Evolutionary conservation across 1,140 invertebrate genomes (phyloP), one percentile per base, ranked within the genome.

Genomic region (Drosophila mayri): DNA sequence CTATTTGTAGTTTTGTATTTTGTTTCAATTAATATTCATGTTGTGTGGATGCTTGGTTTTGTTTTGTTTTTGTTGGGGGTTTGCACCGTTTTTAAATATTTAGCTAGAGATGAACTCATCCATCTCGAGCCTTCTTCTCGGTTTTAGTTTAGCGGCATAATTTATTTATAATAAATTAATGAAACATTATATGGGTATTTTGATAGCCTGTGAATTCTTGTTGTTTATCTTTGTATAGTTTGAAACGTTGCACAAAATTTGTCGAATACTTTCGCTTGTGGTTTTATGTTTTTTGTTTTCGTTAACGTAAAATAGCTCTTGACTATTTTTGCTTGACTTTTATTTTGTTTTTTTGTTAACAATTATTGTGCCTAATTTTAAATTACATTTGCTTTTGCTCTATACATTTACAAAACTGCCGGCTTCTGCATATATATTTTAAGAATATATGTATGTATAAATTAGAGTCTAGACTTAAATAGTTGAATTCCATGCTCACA

Each of bases 131-230:
- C 5, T 18, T 30, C 0, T 55, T 47, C 66, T 79, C 74, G 47
- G 25, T 28, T 57, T 38, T 63, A 52, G 63, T 65, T 87, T 65
- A 78, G 75, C 79, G 66, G 79, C 76, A 87, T 79, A 76, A 86
- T 86, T 87, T 83, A 87, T 87, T 87, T 88, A 38, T 77, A 88
- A 87, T 88, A 87, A 87, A 87, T 88, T 87, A 87, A 84, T 90
- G 61, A 80, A 88, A 88, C 64, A 80, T 80, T 81, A 47, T 65
- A 47, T 67, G 64, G 46, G 49, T 76, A 46, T 37, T 76, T 64
- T 25, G 38, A 44, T 70, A 70, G 66, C 28, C 62, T 67, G 63
- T 73, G 65, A 47, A 66, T 68, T 70, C 43, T 60, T 73, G 50
- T 57, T 75, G 61, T 40, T 60, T 30, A 37, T 64, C 52, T 43